These are phyloP conservation scores for Cochlearius cochlearius DNA, from an alignment of 2,113 vertebrate species.

Conservation along the genomic window DNA sequence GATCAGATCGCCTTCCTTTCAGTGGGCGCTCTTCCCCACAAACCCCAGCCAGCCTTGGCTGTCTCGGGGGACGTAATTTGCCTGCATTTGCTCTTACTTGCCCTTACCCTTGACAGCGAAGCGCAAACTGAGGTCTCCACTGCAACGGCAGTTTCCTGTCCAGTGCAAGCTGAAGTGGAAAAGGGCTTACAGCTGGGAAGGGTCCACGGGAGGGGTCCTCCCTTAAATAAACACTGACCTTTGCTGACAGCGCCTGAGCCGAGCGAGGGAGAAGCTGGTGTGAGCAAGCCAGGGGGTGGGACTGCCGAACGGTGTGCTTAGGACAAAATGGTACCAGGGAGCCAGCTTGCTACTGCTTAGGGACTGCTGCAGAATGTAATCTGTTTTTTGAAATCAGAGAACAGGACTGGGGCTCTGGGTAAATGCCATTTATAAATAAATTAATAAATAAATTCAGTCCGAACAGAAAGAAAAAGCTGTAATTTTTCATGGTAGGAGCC, in stretches of 20 bases:
- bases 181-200: neutral
- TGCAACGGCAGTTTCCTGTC: neutral
- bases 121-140: neutral
- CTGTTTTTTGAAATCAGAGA: neutral
- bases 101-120: neutral
- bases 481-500: neutral
- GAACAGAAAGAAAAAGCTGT: neutral
- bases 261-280: neutral
- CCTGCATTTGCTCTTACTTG: neutral
- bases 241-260: accelerated
- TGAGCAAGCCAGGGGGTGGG: neutral
- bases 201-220: neutral
- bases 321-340: neutral
- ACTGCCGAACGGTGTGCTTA: neutral
- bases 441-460: neutral
- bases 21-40: neutral
- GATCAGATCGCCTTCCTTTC: neutral
- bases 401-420: neutral
- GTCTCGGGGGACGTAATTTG: neutral
- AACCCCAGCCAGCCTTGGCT: neutral
- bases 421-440: neutral
- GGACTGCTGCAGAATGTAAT: neutral
- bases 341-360: neutral
- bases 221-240: neutral
- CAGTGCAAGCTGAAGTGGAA: neutral